A percentile compares a stretch with the other conserved stretches of the same genome.
phyloP scores from a whole-genome alignment of 2,797 vertebrate species.

The Scarus forsteni region DNA sequence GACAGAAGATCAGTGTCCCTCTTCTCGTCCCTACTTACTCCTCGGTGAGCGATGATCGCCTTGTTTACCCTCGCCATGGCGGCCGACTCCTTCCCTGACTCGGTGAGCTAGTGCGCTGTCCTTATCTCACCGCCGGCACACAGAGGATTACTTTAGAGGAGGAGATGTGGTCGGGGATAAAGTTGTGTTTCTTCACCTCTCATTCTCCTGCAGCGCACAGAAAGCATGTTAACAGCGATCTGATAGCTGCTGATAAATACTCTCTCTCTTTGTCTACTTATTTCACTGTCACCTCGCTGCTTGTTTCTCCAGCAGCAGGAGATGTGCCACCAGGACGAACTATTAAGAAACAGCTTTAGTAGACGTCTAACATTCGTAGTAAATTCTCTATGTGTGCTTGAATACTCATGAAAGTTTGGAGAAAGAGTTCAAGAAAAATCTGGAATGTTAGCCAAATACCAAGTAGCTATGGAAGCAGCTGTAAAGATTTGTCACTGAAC shows the following conservation, averaged over 20 bases:
- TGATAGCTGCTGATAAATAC: slow-evolving; percentile 78
- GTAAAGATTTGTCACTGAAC: no score
- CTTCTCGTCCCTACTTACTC: slow-evolving; percentile 22
- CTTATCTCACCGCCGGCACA: slow-evolving; percentile 77
- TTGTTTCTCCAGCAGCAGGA: slow-evolving; percentile 13
- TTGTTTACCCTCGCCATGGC: slow-evolving; percentile 43
- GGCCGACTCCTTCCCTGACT: slow-evolving; percentile 36
- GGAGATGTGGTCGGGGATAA: slow-evolving; percentile 76
- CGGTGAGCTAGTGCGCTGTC: slow-evolving; percentile 53
- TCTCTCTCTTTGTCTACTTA: slow-evolving; percentile 56
- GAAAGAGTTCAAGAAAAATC: no score
- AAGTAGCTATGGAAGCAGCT: no score
- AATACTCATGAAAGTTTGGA: no score
- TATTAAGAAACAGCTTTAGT: slow-evolving; percentile 28
- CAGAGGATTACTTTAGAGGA: slow-evolving; percentile 78
- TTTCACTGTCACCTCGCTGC: slow-evolving; percentile 49
- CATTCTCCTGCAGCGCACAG: slow-evolving; percentile 62
- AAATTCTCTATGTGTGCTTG: no score
- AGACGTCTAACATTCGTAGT: no score
- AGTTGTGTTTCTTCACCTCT: slow-evolving; percentile 74
- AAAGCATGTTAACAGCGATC: slow-evolving; percentile 74
- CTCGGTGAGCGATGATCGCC: slow-evolving; percentile 67
- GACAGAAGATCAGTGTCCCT: slow-evolving; percentile 58
- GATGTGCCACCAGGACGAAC: slow-evolving; percentile 45
- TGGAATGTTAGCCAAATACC: no score